Conservation (phyloP, 2,113 vertebrate genomes). For the Cephalopterus ornatus region DNA sequence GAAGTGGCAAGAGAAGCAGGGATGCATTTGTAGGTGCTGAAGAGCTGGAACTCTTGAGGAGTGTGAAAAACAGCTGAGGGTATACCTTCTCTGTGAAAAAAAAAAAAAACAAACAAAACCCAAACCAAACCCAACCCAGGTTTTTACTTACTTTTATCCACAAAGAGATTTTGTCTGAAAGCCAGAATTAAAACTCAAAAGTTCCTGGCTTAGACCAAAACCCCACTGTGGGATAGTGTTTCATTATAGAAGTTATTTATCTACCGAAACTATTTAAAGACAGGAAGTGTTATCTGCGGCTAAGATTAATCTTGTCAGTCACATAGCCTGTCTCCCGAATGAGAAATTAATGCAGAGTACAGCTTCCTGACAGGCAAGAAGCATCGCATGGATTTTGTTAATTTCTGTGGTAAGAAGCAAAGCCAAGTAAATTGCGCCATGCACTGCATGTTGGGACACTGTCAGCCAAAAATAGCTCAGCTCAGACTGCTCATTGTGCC, state of each 20-base stretch:
- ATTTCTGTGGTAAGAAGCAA: slow-evolving; percentile 45
- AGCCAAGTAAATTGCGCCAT: slow-evolving; percentile 47
- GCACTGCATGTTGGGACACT: neutral
- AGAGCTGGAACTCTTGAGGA: neutral
- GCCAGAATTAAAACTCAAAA: slow-evolving; percentile 8
- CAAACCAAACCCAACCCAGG: neutral
- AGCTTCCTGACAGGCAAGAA: slow-evolving; percentile 25
- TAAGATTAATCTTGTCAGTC: slow-evolving; percentile 62
- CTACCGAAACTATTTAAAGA: slow-evolving; percentile 51
- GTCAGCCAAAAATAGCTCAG: slow-evolving; percentile 20
- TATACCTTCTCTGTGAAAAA: neutral
- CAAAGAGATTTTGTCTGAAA: slow-evolving; percentile 5
- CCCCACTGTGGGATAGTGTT: neutral
- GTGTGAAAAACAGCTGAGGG: neutral
- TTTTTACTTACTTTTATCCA: neutral
- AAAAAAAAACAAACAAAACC: too few relatives aligned
- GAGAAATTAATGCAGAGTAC: slow-evolving; percentile 27
- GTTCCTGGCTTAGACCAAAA: slow-evolving; percentile 37
- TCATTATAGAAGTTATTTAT: slow-evolving; percentile 53
- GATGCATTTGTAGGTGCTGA: neutral
- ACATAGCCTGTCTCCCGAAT: slow-evolving; percentile 28
- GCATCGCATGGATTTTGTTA: slow-evolving; percentile 10
- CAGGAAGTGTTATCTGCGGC: slow-evolving; percentile 49
- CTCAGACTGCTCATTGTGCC: neutral
- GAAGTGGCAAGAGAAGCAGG: neutral